Percentiles rank a stretch among this genome's conserved stretches.
phyloP scores from a whole-genome alignment of 2,888 invertebrate species.

The Meliscaeva auricollis region DNA sequence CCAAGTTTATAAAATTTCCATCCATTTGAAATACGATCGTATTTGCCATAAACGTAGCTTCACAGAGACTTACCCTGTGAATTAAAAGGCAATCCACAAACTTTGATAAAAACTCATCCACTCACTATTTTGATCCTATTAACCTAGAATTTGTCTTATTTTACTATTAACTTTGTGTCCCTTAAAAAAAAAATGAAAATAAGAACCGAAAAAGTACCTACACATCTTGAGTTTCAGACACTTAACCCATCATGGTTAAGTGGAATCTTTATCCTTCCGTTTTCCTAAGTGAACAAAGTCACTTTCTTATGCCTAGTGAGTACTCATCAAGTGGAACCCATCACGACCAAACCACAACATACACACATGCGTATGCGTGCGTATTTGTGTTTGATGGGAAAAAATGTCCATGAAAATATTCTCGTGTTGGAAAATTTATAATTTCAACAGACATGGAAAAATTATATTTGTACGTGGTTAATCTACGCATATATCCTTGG shows the following conservation, averaged over 20 bases:
- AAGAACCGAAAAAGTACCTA: background rate
- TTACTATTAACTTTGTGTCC: background rate
- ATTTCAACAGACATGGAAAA: conserved; percentile 73
- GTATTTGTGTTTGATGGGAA: conserved; percentile 23
- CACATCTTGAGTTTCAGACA: conserved; percentile 1
- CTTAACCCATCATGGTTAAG: conserved; percentile 28
- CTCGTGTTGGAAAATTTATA: conserved; percentile 66
- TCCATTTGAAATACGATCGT: too few relatives aligned
- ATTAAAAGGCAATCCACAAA: too few relatives aligned
- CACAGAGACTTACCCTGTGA: too few relatives aligned
- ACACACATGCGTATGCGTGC: background rate
- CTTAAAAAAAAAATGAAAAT: background rate
- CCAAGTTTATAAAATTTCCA: too few relatives aligned
- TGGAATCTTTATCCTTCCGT: conserved; percentile 10
- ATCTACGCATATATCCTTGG: conserved; percentile 70
- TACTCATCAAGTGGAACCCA: conserved; percentile 34
- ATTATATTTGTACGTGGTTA: conserved; percentile 75
- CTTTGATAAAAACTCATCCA: background rate
- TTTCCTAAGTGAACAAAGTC: conserved; percentile 62
- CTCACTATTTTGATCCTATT: background rate
- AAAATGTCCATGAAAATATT: conserved; percentile 58
- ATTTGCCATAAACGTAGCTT: too few relatives aligned
- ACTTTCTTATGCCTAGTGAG: conserved; percentile 48
- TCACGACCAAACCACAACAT: background rate
- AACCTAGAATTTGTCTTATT: background rate